These are phyloP conservation scores for Clunio marinus DNA, from an alignment of 2,888 invertebrate genomes.

Conservation along the genomic window DNA sequence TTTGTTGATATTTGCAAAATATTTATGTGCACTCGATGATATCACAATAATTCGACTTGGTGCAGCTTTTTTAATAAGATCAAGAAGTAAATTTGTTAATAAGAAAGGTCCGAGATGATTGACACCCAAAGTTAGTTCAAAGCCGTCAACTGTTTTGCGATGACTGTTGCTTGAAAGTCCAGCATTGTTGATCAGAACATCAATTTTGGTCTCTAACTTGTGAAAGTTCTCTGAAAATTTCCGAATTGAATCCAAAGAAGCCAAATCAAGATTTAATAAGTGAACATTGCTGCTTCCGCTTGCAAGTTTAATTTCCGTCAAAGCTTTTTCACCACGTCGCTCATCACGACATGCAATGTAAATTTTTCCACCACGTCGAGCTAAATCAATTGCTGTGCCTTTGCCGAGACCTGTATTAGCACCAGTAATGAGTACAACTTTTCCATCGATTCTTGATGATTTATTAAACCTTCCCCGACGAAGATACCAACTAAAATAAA, in stretches of 20 bases:
- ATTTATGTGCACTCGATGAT: slow-evolving; percentile 61
- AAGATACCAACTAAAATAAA: too few relatives aligned
- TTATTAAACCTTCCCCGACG: too few relatives aligned
- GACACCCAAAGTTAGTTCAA: slow-evolving; percentile 75
- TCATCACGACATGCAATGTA: slow-evolving; percentile 83
- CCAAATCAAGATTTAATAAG: slow-evolving; percentile 71
- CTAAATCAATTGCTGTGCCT: slow-evolving; percentile 68
- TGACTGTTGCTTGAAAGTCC: slow-evolving; percentile 68
- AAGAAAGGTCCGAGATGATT: slow-evolving; percentile 81
- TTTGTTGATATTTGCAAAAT: slow-evolving; percentile 61
- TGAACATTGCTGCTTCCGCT: slow-evolving; percentile 68
- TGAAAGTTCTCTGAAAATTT: slow-evolving; percentile 61
- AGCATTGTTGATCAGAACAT: slow-evolving; percentile 77
- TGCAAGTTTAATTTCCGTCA: slow-evolving; percentile 63
- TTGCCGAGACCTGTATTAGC: slow-evolving; percentile 64
- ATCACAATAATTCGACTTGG: slow-evolving; percentile 71
- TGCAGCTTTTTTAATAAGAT: slow-evolving; percentile 62
- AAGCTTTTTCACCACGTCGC: slow-evolving; percentile 64
- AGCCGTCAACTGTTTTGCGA: slow-evolving; percentile 68
- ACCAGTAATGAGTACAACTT: slow-evolving; percentile 73
- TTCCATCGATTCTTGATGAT: slow-evolving; percentile 58
- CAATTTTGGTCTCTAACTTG: slow-evolving; percentile 59
- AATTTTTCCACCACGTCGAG: slow-evolving; percentile 69
- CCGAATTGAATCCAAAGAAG: slow-evolving; percentile 65
- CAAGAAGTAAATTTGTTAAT: slow-evolving; percentile 68